phyloP scores from a whole-genome alignment of 2,113 vertebrate genomes.

The Poecile atricapillus region DNA sequence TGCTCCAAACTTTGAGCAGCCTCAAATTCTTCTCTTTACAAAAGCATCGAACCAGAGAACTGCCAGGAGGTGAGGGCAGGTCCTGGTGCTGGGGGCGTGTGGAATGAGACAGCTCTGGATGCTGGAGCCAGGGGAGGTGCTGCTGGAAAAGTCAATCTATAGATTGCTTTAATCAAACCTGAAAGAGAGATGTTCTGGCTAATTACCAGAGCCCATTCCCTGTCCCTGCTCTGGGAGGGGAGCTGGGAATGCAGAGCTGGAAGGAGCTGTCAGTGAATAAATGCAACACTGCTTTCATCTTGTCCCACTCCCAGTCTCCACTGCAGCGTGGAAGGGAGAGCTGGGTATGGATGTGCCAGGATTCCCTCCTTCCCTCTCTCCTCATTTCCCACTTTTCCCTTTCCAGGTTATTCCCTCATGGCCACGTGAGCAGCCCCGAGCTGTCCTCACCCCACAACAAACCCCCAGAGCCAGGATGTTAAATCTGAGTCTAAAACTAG shows the following conservation, averaged over 20 bases:
- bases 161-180: background rate
- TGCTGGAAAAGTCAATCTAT: background rate
- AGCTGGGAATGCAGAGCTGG: background rate
- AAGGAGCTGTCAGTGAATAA: background rate
- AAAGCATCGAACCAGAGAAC: background rate
- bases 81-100: rapidly evolving
- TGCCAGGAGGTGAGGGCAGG: background rate
- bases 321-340: background rate
- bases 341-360: background rate
- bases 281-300: background rate
- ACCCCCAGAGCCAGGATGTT: background rate
- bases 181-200: background rate
- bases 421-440: background rate
- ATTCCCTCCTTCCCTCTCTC: background rate
- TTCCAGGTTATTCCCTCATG: background rate
- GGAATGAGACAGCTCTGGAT: background rate
- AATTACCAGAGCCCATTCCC: background rate
- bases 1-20: background rate
- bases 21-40: background rate
- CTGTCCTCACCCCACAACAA: rapidly evolving
- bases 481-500: background rate
- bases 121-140: background rate
- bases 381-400: background rate
- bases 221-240: rapidly evolving
- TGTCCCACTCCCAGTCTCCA: background rate